These are phyloP conservation scores for Zosterops hypoxanthus DNA, from an alignment of 2,113 vertebrate genomes.

Conservation along the genomic window DNA sequence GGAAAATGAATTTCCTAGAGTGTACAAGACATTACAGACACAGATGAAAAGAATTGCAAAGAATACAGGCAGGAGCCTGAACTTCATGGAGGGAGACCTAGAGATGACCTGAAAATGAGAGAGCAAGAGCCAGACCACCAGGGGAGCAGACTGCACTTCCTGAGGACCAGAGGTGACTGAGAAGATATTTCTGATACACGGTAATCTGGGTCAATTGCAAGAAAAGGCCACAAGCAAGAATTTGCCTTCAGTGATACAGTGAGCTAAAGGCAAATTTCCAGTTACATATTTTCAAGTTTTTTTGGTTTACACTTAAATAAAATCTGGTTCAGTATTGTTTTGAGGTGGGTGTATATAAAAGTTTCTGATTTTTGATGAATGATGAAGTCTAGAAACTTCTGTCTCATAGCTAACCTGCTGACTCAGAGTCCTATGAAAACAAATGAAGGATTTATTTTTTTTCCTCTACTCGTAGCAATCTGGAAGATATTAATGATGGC, in stretches of 20 bases:
- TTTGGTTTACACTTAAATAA: neutral
- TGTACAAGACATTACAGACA: neutral
- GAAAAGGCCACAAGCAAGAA: neutral
- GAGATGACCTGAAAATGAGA: neutral
- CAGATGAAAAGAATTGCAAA: neutral
- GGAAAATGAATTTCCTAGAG: neutral
- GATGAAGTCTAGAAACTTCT: neutral
- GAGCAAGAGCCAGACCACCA: neutral
- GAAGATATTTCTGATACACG: neutral
- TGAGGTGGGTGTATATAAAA: neutral
- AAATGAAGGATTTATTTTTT: neutral
- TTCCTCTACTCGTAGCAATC: neutral
- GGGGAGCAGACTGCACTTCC: neutral
- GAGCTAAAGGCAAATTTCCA: neutral
- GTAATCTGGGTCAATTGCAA: neutral
- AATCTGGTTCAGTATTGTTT: neutral
- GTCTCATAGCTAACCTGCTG: neutral
- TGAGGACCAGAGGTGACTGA: neutral
- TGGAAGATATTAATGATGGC: neutral
- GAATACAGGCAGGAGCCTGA: neutral
- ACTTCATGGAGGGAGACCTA: neutral
- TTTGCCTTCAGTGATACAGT: neutral
- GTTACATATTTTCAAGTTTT: neutral
- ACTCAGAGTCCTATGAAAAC: neutral
- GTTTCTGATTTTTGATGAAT: neutral